Evolutionary conservation across 2,888 invertebrate genomes (phyloP).

Genomic region (Taenaris catops): DNA sequence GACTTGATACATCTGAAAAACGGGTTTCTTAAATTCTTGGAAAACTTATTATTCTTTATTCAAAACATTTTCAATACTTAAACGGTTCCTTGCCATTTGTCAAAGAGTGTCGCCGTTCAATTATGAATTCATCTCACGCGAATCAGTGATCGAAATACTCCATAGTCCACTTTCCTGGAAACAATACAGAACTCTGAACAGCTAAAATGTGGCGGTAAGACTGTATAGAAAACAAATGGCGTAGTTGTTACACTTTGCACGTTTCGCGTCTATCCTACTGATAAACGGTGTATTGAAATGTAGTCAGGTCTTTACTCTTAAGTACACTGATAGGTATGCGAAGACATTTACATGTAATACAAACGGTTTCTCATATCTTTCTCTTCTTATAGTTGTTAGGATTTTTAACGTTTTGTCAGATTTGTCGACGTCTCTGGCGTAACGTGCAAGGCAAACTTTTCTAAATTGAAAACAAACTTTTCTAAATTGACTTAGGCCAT

Average conservation of each 20-base stretch:
- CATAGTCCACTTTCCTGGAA: slow-evolving; percentile 1
- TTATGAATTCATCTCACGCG: slow-evolving; percentile 3
- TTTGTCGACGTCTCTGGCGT: no score
- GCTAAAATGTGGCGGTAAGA: neutral
- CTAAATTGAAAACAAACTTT: no score
- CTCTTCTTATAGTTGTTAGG: no score
- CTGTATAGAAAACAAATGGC: slow-evolving; percentile 2
- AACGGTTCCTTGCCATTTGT: neutral
- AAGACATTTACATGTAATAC: slow-evolving; percentile 1
- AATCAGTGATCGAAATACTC: slow-evolving; percentile 1
- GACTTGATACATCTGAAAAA: no score
- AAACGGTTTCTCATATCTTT: no score
- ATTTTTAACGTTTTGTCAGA: no score
- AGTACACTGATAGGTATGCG: neutral
- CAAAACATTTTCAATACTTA: neutral
- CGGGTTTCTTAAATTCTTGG: no score
- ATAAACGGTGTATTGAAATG: slow-evolving; percentile 12
- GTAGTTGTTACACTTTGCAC: slow-evolving; percentile 4
- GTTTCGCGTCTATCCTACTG: slow-evolving; percentile 2
- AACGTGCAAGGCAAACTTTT: no score
- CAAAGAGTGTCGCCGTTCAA: neutral
- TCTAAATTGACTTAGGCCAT: no score
- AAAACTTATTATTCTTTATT: neutral
- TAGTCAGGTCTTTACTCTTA: neutral
- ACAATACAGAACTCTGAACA: slow-evolving; percentile 2